Conservation (phyloP, 2,113 vertebrate species). For the Lathamus discolor region DNA sequence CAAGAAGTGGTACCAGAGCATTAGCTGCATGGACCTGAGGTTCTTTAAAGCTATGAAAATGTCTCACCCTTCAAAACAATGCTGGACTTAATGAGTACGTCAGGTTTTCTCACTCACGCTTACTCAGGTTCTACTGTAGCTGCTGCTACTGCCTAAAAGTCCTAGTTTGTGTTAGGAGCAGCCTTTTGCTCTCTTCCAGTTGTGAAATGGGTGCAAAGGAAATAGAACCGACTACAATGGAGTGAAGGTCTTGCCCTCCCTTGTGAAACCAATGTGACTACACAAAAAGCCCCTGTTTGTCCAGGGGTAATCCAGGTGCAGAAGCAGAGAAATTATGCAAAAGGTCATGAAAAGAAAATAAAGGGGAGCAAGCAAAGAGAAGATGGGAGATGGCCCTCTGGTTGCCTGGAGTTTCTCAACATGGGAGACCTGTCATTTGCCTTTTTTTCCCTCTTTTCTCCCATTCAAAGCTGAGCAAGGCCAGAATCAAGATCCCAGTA, state of each 20-base stretch:
- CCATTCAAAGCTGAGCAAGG: not conserved
- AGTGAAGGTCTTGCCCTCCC: not conserved
- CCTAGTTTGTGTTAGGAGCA: not conserved
- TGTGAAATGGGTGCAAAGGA: not conserved
- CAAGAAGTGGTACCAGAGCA: not conserved
- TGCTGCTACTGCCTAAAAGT: not conserved
- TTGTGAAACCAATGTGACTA: fast-evolving
- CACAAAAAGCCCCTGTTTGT: not conserved
- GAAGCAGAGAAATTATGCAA: not conserved
- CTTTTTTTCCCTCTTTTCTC: not conserved
- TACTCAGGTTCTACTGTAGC: not conserved
- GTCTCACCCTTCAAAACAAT: not conserved
- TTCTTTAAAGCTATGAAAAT: not conserved
- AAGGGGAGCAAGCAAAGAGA: not conserved
- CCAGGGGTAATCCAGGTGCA: not conserved
- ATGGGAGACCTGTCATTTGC: not conserved
- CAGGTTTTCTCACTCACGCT: not conserved
- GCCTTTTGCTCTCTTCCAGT: not conserved
- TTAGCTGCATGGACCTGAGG: fast-evolving
- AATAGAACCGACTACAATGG: not conserved
- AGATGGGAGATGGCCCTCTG: not conserved
- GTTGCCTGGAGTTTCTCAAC: not conserved
- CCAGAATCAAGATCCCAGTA: not conserved
- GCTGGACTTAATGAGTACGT: fast-evolving
- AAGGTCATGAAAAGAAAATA: not conserved